Conservation (phyloP, 2,797 vertebrate genomes). For the Acanthornis magna region DNA sequence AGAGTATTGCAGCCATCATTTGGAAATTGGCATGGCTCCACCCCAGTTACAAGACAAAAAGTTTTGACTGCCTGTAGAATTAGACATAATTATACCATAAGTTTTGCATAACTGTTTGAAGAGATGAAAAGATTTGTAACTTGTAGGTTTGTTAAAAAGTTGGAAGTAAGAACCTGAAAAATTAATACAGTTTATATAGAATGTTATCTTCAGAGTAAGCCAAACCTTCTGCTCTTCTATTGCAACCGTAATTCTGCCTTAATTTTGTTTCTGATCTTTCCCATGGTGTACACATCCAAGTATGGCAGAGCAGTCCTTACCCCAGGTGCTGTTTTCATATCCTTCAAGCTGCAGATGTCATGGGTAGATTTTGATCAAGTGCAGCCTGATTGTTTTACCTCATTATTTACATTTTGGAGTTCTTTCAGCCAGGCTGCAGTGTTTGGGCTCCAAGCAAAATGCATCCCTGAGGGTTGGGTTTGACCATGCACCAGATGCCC, state of each 20-base stretch:
- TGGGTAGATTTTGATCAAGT: constrained; percentile 5
- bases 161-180: constrained; percentile 17
- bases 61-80: constrained; percentile 34
- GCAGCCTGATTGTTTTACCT: constrained; percentile 21
- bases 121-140: constrained; percentile 48
- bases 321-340: constrained; percentile 34
- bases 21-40: background rate
- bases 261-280: constrained; percentile 49
- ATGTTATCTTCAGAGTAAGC: background rate
- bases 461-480: background rate
- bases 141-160: constrained; percentile 4
- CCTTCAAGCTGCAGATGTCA: background rate
- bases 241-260: background rate
- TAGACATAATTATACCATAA: background rate
- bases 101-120: constrained; percentile 53
- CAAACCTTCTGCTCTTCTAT: background rate
- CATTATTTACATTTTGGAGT: constrained; percentile 9
- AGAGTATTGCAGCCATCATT: background rate
- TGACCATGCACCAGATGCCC: background rate
- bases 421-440: background rate
- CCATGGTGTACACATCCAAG: constrained; percentile 13
- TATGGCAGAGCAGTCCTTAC: background rate
- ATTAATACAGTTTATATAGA: background rate
- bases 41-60: constrained; percentile 35
- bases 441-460: background rate